A percentile compares a stretch with the other conserved stretches of the same genome.
Evolutionary conservation across 2,113 vertebrate species (phyloP).

Genomic region (Cephalophus harveyi): DNA sequence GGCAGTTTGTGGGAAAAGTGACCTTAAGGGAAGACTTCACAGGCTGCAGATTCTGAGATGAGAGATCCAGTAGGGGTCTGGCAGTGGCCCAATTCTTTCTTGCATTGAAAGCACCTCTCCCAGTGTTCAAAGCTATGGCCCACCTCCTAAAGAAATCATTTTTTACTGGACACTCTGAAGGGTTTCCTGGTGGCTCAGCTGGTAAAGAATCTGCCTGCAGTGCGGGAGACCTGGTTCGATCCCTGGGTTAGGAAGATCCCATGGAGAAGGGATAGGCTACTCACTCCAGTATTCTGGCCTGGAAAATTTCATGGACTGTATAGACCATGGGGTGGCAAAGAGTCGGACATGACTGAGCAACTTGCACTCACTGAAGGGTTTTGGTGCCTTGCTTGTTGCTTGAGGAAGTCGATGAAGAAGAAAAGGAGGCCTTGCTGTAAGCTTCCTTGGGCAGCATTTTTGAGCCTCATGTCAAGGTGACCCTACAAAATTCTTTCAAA

Average conservation of each 20-base stretch:
- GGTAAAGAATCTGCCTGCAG: not conserved
- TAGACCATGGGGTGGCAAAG: not conserved
- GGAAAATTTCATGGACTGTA: not conserved
- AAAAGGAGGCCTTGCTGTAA: not conserved
- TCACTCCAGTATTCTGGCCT: not conserved
- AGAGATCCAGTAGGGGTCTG: constrained; percentile 37
- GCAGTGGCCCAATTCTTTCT: constrained; percentile 14
- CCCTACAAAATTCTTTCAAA: constrained; percentile 1
- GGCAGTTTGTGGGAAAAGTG: constrained; percentile 23
- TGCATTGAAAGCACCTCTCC: not conserved
- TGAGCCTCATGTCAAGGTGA: not conserved
- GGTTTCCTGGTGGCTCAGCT: not conserved
- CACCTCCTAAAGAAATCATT: constrained; percentile 3
- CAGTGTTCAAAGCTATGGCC: not conserved
- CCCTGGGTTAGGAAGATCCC: not conserved
- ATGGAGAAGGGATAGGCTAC: not conserved
- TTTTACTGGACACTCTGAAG: not conserved
- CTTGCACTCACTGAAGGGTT: not conserved
- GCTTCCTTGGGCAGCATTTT: not conserved
- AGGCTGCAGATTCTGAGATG: constrained; percentile 7
- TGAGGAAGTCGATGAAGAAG: not conserved
- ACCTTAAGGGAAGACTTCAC: not conserved
- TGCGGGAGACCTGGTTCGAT: not conserved
- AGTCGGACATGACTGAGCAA: not conserved
- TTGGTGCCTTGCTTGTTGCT: not conserved